Percentiles rank a stretch among this genome's conserved stretches.
phyloP scores from a whole-genome alignment of 2,797 vertebrate species.

The Simalia tracyae region DNA sequence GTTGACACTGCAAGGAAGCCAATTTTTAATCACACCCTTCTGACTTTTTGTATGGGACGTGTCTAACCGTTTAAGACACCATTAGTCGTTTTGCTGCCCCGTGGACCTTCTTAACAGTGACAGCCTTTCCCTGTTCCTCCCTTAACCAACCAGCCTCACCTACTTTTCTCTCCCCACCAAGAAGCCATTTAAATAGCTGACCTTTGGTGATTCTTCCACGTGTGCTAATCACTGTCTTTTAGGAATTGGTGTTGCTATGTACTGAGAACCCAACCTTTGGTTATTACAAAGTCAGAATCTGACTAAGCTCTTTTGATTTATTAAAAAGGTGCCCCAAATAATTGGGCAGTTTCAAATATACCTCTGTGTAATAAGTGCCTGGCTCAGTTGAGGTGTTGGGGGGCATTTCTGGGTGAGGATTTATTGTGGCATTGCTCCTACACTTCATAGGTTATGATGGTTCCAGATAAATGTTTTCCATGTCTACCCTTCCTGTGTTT shows the following conservation, averaged over 20 bases:
- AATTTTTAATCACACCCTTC: slow-evolving; percentile 47
- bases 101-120: slow-evolving; percentile 5
- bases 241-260: not conserved
- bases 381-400: not conserved
- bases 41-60: slow-evolving; percentile 36
- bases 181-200: not conserved
- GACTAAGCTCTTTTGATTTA: not conserved
- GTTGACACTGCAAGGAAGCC: slow-evolving; percentile 41
- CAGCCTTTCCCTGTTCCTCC: slow-evolving; percentile 48
- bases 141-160: not conserved
- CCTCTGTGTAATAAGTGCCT: not conserved
- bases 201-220: not conserved
- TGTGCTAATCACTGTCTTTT: not conserved
- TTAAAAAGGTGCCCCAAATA: not conserved
- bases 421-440: not conserved
- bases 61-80: slow-evolving; percentile 40
- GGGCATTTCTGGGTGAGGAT: not conserved
- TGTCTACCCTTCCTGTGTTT: not conserved
- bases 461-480: not conserved
- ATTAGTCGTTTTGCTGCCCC: slow-evolving; percentile 11
- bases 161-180: not conserved
- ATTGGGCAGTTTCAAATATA: not conserved
- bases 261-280: not conserved
- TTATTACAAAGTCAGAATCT: not conserved
- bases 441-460: not conserved